Evolutionary conservation across 2,797 vertebrate species (phyloP).

Genomic region (Acipenser transmontanus): DNA sequence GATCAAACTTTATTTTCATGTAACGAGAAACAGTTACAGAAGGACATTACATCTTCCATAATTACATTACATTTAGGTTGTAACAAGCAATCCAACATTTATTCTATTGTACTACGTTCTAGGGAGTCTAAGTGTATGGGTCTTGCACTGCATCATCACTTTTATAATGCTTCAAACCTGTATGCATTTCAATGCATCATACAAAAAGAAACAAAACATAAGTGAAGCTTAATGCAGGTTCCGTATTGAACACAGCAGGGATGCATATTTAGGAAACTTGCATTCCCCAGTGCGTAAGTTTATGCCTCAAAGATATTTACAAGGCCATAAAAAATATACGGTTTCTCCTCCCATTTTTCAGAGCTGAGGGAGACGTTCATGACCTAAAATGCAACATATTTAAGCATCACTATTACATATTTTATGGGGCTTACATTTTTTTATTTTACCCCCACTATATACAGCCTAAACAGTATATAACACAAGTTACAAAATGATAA

Average conservation of each 20-base stretch:
- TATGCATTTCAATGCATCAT: slow-evolving; percentile 68
- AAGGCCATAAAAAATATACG: slow-evolving; percentile 54
- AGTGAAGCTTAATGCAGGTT: slow-evolving; percentile 59
- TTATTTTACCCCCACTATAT: slow-evolving; percentile 45
- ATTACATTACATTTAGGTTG: slow-evolving; percentile 86
- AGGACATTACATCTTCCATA: slow-evolving; percentile 92
- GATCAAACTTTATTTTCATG: slow-evolving; percentile 85
- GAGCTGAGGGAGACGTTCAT: slow-evolving; percentile 49
- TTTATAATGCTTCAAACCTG: slow-evolving; percentile 58
- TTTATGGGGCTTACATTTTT: slow-evolving; percentile 32
- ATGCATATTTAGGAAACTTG: slow-evolving; percentile 48
- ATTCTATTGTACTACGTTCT: slow-evolving; percentile 72
- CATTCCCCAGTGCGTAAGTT: slow-evolving; percentile 40
- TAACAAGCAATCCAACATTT: slow-evolving; percentile 83
- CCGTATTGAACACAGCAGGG: slow-evolving; percentile 57
- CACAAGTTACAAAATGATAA: slow-evolving; percentile 58
- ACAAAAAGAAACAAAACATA: slow-evolving; percentile 49
- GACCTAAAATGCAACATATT: slow-evolving; percentile 50
- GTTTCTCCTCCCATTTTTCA: slow-evolving; percentile 47
- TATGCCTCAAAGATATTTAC: slow-evolving; percentile 43
- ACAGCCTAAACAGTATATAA: slow-evolving; percentile 55
- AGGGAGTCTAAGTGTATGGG: slow-evolving; percentile 65
- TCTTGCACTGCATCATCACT: slow-evolving; percentile 48
- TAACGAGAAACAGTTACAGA: slow-evolving; percentile 90
- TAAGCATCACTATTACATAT: slow-evolving; percentile 45